These are phyloP conservation scores for Proterorhinus semilunaris DNA, from an alignment of 2,113 vertebrate species.

Conservation along the genomic window DNA sequence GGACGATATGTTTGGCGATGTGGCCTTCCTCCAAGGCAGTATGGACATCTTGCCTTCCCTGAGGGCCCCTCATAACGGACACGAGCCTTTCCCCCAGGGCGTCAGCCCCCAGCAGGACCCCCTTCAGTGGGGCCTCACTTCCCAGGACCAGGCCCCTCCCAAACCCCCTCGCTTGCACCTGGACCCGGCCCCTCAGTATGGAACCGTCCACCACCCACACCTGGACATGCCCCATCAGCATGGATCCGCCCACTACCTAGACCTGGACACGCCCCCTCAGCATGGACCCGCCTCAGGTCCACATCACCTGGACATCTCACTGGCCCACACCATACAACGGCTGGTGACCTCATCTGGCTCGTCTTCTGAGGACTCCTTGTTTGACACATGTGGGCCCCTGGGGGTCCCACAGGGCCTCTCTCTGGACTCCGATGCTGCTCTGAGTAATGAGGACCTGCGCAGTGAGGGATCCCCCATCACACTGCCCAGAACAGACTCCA, in stretches of 20 bases:
- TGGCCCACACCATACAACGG: conserved; percentile 61
- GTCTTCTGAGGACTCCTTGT: conserved; percentile 79
- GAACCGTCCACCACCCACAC: neutral
- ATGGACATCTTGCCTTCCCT: conserved; percentile 75
- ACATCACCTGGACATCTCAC: conserved; percentile 45
- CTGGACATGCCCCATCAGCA: too few species aligned
- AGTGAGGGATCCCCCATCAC: conserved; percentile 44
- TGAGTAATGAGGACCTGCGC: conserved; percentile 79
- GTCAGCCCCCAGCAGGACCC: conserved; percentile 15
- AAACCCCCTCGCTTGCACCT: conserved; percentile 82
- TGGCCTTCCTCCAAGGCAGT: conserved; percentile 81
- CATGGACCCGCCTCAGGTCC: conserved; percentile 10
- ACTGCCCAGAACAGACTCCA: conserved; percentile 71
- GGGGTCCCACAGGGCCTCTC: conserved; percentile 66
- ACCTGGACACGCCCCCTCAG: conserved; percentile 68
- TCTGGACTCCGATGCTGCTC: conserved; percentile 70
- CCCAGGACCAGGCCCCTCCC: conserved; percentile 78
- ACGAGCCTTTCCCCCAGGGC: conserved; percentile 40
- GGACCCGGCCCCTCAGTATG: conserved; percentile 54
- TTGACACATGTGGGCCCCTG: conserved; percentile 63
- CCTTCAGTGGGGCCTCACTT: conserved; percentile 67
- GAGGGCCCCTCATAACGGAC: conserved; percentile 43
- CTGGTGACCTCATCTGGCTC: conserved; percentile 73
- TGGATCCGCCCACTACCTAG: conserved; percentile 10
- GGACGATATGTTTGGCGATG: conserved; percentile 83